phyloP scores from a whole-genome alignment of 2,797 vertebrate genomes.

The Rhabdophis nuchalis region DNA sequence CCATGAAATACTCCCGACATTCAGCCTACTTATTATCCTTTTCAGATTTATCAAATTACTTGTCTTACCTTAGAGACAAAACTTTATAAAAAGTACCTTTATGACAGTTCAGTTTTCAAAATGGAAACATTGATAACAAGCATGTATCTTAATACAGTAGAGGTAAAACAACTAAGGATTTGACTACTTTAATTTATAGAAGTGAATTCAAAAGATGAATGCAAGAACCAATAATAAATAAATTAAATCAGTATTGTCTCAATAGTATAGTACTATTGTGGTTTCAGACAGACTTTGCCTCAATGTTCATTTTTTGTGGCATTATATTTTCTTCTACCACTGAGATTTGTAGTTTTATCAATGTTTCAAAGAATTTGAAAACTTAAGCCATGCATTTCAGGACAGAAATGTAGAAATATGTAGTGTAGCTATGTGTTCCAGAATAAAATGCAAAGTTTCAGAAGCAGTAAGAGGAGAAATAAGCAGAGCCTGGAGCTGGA shows the following conservation, averaged over 20 bases:
- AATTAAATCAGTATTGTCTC: background rate
- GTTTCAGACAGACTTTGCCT: background rate
- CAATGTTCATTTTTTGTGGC: background rate
- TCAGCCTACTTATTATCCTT: constrained; percentile 21
- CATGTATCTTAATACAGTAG: background rate
- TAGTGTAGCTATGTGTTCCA: background rate
- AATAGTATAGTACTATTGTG: background rate
- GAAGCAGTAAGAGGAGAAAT: background rate
- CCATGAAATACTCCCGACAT: constrained; percentile 2
- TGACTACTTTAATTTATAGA: background rate
- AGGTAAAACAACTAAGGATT: background rate
- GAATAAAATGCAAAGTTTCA: background rate
- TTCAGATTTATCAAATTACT: constrained; percentile 26
- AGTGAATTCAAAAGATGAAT: background rate
- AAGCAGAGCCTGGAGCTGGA: background rate
- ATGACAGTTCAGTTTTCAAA: constrained; percentile 25
- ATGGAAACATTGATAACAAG: background rate
- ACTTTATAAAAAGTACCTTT: constrained; percentile 49
- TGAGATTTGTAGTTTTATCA: background rate
- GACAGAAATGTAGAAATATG: background rate
- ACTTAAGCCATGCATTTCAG: background rate
- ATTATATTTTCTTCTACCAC: background rate
- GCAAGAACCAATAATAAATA: background rate
- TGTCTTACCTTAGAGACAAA: constrained; percentile 19
- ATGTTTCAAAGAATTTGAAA: background rate